Percentiles rank a stretch among this genome's conserved stretches.
These are phyloP conservation scores for Silurus aristotelis DNA, from an alignment of 2,797 vertebrate species.

Conservation along the genomic window DNA sequence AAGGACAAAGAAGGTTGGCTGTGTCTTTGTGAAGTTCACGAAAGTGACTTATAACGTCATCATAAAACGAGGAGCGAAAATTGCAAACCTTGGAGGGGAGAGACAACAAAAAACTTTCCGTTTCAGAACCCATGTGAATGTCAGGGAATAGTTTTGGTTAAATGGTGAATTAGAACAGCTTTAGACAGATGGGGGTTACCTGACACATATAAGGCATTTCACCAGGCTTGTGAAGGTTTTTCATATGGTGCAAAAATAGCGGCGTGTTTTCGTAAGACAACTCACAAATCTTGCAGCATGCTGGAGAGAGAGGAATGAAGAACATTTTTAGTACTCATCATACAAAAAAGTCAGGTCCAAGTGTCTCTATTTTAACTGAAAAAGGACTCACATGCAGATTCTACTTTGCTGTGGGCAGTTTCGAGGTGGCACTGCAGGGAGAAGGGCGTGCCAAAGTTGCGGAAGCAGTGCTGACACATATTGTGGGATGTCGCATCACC, in stretches of 20 bases:
- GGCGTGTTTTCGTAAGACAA: conserved; percentile 83
- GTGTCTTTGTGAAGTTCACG: conserved; percentile 81
- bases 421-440: conserved; percentile 87
- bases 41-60: conserved; percentile 85
- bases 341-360: neutral
- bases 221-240: conserved; percentile 88
- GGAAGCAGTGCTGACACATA: conserved; percentile 86
- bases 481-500: conserved; percentile 71
- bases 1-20: conserved; percentile 83
- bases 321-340: neutral
- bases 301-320: conserved; percentile 61
- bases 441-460: conserved; percentile 80
- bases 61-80: conserved; percentile 90
- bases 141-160: neutral
- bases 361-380: neutral
- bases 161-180: neutral
- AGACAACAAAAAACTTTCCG: neutral
- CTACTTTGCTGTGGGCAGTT: conserved; percentile 79
- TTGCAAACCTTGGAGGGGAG: conserved; percentile 79
- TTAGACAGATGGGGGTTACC: conserved; percentile 66
- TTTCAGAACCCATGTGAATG: neutral
- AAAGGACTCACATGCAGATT: conserved; percentile 78
- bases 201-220: conserved; percentile 97
- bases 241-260: conserved; percentile 91
- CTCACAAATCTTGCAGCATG: conserved; percentile 92